These are phyloP conservation scores for Pelagia noctiluca DNA, from an alignment of 30 jellyfish, hydroid and myxozoan species.

Conservation along the genomic window DNA sequence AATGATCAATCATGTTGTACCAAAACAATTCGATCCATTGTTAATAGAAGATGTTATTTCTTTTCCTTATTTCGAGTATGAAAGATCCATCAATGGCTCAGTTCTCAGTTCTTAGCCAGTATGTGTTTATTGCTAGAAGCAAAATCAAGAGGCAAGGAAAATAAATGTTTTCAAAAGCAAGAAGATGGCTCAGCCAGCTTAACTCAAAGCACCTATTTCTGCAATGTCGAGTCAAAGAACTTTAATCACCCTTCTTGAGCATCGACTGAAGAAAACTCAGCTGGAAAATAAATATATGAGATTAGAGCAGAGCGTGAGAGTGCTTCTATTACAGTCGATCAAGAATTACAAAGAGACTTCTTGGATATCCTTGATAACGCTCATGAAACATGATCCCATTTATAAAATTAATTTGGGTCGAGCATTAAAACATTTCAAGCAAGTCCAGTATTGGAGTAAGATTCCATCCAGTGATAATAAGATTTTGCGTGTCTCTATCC, in stretches of 20 bases:
- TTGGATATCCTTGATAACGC: no score
- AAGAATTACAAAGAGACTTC: not conserved
- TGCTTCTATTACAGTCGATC: not conserved
- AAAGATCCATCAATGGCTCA: not conserved
- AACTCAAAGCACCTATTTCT: slow-evolving; percentile 24
- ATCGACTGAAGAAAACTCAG: not conserved
- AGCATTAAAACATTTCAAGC: slow-evolving; percentile 1
- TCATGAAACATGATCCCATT: slow-evolving; percentile 3
- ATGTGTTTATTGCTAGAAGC: not conserved
- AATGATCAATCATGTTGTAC: not conserved
- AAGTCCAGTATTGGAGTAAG: slow-evolving; percentile 13
- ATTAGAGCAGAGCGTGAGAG: slow-evolving; percentile 16
- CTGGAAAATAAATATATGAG: slow-evolving; percentile 3
- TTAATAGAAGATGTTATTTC: slow-evolving; percentile 11
- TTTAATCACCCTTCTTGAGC: not conserved
- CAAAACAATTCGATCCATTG: slow-evolving; percentile 28
- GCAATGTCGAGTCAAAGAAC: not conserved
- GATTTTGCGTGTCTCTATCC: slow-evolving; percentile 38
- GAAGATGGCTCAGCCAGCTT: not conserved
- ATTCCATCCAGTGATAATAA: slow-evolving; percentile 23
- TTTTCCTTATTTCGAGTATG: slow-evolving; percentile 3
- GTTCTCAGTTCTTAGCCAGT: not conserved
- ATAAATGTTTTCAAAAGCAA: slow-evolving; percentile 6
- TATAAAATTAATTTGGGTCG: slow-evolving; percentile 28
- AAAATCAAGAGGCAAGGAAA: slow-evolving; percentile 1